Evolutionary conservation across 2,888 invertebrate genomes (phyloP).

Genomic region (Acrobasis suavella): DNA sequence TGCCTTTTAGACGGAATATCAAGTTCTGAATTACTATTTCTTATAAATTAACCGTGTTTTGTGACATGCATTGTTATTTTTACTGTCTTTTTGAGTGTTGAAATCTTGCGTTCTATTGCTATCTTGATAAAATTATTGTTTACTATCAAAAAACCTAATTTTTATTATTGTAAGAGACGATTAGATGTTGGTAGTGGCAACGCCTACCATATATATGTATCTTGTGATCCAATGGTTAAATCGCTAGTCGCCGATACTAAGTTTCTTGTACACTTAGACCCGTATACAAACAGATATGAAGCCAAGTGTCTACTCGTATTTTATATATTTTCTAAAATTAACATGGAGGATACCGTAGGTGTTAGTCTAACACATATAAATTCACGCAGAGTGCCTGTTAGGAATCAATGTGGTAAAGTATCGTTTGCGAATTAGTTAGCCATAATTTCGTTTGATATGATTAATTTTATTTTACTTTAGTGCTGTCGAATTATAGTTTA

Average conservation of each 20-base stretch:
- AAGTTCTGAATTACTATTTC: too few species aligned
- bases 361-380: conserved; percentile 64
- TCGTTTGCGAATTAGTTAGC: conserved; percentile 70
- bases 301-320: conserved; percentile 53
- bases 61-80: too few species aligned
- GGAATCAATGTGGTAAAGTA: conserved; percentile 66
- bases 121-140: too few species aligned
- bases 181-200: too few species aligned
- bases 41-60: too few species aligned
- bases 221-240: too few species aligned
- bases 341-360: conserved; percentile 52
- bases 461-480: conserved; percentile 67
- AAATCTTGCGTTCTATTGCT: too few species aligned
- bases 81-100: too few species aligned
- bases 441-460: conserved; percentile 73
- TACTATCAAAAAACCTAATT: too few species aligned
- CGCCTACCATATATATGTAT: too few species aligned
- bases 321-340: conserved; percentile 67
- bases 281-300: conserved; percentile 37
- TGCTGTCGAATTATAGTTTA: conserved; percentile 72
- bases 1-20: too few species aligned
- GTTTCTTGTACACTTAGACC: not conserved
- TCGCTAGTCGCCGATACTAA: not conserved
- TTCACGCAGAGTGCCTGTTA: conserved; percentile 81
- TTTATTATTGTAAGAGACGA: too few species aligned